Percentiles rank a stretch among this genome's conserved stretches.
phyloP scores from a whole-genome alignment of 2,113 vertebrate species.

The Oreochromis spilurus region DNA sequence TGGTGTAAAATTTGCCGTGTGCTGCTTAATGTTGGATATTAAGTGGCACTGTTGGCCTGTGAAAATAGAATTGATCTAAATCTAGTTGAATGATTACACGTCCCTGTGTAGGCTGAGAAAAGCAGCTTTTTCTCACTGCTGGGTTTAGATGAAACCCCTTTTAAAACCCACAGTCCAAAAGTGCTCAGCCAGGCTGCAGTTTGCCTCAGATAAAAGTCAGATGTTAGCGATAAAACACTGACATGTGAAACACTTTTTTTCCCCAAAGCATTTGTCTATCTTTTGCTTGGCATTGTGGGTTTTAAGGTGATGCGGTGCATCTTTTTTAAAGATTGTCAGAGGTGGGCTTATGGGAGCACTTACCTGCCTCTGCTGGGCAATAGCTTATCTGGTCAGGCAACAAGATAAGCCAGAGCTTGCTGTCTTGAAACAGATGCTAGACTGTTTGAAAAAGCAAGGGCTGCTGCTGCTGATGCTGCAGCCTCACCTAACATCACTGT shows the following conservation, averaged over 20 bases:
- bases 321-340: background rate
- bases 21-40: background rate
- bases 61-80: background rate
- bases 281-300: background rate
- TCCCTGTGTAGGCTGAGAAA: background rate
- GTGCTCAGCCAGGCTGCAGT: background rate
- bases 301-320: background rate
- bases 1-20: background rate
- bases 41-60: background rate
- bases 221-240: background rate
- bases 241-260: accelerated
- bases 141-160: background rate
- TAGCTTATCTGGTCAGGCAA: background rate
- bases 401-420: slow-evolving; percentile 25
- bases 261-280: background rate
- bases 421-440: slow-evolving; percentile 44
- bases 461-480: background rate
- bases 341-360: background rate
- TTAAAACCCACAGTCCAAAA: background rate
- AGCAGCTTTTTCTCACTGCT: background rate
- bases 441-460: background rate
- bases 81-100: background rate
- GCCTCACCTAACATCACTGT: background rate
- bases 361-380: background rate
- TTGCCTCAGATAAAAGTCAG: background rate